Evolutionary conservation across 1,140 invertebrate genomes (phyloP).

Genomic region (Neodiprion fabricii): DNA sequence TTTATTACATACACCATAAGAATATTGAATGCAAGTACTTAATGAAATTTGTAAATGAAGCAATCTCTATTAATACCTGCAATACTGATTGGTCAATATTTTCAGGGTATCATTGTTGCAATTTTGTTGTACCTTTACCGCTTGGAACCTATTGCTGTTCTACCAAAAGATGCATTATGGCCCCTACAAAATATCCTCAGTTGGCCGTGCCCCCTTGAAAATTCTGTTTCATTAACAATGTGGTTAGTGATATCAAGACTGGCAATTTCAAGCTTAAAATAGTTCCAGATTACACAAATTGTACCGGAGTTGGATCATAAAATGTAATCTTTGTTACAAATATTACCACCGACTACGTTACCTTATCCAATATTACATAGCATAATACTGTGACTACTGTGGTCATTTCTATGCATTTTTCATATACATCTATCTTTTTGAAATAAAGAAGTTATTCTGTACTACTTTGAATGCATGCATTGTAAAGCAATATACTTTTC

Average conservation of each 20-base stretch:
- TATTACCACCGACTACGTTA: no score
- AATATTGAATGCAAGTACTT: conserved; percentile 39
- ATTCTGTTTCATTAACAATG: conserved; percentile 49
- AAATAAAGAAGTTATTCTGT: no score
- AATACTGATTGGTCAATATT: conserved; percentile 19
- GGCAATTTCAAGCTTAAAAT: conserved; percentile 29
- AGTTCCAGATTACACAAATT: neutral
- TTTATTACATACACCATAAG: conserved; percentile 31
- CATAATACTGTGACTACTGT: no score
- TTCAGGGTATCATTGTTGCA: conserved; percentile 41
- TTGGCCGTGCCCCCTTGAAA: conserved; percentile 48
- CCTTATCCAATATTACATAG: no score
- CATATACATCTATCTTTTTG: no score
- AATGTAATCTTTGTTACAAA: no score
- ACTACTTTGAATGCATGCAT: no score
- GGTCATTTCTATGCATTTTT: no score
- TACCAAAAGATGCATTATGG: conserved; percentile 47
- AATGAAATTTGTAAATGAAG: conserved; percentile 13
- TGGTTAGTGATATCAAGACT: conserved; percentile 49
- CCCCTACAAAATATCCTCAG: conserved; percentile 46
- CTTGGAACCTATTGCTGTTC: conserved; percentile 46
- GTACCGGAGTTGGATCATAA: no score
- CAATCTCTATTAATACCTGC: neutral
- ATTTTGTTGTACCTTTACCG: conserved; percentile 45
- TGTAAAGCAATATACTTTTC: no score